Base-by-base conservation (phyloP, 2,888 invertebrate genomes). In the Pseudococcus jackbeardsleyi region DNA sequence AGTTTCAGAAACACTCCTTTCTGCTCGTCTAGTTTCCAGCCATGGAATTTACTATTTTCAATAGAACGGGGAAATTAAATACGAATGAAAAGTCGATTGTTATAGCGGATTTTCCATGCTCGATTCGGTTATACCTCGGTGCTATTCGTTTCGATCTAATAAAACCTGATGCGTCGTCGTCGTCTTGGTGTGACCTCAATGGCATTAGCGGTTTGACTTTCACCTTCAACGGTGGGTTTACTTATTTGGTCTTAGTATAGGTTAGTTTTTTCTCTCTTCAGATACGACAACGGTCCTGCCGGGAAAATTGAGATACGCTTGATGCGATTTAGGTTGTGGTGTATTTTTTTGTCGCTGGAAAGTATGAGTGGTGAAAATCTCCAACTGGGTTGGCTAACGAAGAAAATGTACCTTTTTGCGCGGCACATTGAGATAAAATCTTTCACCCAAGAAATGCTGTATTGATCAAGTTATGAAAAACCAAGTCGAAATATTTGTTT, bases 141-240 rank as follows among this genome's bases (percentile, higher is more conserved):
- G 22, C 7, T 19, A 19, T 26, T 42, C 79, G 42, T 46, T 82
- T 82, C 46, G 46, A 72, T 72, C 33, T 46, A 82, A 82, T 82
- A 46, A 46, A 82, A 82, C 46, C 4, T 19, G 22, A 46, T 82
- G 79, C 79, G 79, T 46, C 79, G 79, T 46, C 79, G 79, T 46
- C 79, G 19, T 46, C 79, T 82, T 46, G 19, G 46, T 82, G 42
- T 82, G 79, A 46, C 79, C 79, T 82, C 42, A 46, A 82, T 82
- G 22, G 79, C 79, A 46, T 82, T 46, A 46, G n/a, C 79, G 42
- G 79, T 42, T 46, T 82, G 79, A 82, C 79, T 82, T 82, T 82
- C 79, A 82, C 79, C 79, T 82, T 82, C 79, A 22, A 46, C 79
- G 79, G 79, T 82, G 79, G 79, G 79, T 82, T 82, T 82, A 82